phyloP scores from a whole-genome alignment of 2,888 invertebrate species.

The Mesoligia furuncula region DNA sequence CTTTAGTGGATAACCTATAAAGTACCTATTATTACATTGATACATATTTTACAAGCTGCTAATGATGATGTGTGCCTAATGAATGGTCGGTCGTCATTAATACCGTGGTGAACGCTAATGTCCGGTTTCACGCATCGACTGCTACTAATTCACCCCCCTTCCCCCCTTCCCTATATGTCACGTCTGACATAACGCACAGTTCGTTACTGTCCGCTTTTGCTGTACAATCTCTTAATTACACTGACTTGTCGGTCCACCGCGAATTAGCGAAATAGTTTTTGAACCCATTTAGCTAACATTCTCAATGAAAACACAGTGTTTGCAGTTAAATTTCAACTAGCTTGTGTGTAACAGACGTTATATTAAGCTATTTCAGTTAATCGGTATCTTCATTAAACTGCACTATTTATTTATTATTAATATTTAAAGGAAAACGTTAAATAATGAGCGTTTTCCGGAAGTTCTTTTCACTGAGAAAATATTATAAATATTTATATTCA shows the following conservation, averaged over 20 bases:
- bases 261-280: slow-evolving; percentile 60
- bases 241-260: slow-evolving; percentile 53
- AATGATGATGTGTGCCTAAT: slow-evolving; percentile 59
- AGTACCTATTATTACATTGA: not conserved
- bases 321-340: slow-evolving; percentile 19
- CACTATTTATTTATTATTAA: slow-evolving; percentile 31
- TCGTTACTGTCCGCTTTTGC: slow-evolving; percentile 71
- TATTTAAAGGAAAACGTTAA: slow-evolving; percentile 1
- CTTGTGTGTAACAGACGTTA: slow-evolving; percentile 22
- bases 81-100: slow-evolving; percentile 66
- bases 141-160: slow-evolving; percentile 67
- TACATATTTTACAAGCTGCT: slow-evolving; percentile 51
- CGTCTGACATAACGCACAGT: slow-evolving; percentile 71
- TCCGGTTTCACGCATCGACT: slow-evolving; percentile 72
- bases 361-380: slow-evolving; percentile 28
- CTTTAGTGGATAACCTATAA: no score
- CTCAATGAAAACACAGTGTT: slow-evolving; percentile 43
- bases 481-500: slow-evolving; percentile 15
- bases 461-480: not conserved
- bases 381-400: slow-evolving; percentile 19
- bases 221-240: slow-evolving; percentile 74
- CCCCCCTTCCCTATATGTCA: slow-evolving; percentile 58
- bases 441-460: slow-evolving; percentile 5
- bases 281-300: slow-evolving; percentile 35
- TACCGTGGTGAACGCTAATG: slow-evolving; percentile 62